Conservation (phyloP, 2,797 vertebrate genomes). For the Chaenodraco wilsoni region DNA sequence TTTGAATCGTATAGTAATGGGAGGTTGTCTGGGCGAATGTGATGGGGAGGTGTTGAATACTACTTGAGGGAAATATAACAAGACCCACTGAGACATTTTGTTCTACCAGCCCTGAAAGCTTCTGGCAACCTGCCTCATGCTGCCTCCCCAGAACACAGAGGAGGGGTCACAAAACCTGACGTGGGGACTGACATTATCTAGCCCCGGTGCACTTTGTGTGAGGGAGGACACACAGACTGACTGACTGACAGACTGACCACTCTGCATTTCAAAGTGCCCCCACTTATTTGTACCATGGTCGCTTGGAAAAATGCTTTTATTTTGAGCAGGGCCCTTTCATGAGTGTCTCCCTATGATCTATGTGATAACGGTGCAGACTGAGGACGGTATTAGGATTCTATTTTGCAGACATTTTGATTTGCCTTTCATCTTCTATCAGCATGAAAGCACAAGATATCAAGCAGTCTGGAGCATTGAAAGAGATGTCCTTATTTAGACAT, state of each 20-base stretch:
- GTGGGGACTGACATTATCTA: constrained; percentile 61
- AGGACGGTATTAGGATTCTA: constrained; percentile 54
- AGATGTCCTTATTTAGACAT: constrained; percentile 58
- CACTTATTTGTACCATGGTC: constrained; percentile 50
- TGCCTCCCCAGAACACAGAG: constrained; percentile 48
- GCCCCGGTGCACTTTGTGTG: constrained; percentile 43
- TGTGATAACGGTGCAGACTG: constrained; percentile 53
- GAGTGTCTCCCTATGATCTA: constrained; percentile 62
- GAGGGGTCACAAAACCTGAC: constrained; percentile 53
- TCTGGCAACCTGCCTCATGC: constrained; percentile 64
- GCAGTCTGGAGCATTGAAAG: constrained; percentile 50
- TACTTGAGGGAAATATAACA: constrained; percentile 75
- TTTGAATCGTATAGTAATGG: constrained; percentile 83
- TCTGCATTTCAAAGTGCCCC: constrained; percentile 75
- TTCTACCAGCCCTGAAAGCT: constrained; percentile 67
- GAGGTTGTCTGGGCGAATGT: constrained; percentile 77
- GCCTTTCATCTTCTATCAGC: constrained; percentile 71
- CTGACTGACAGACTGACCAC: constrained; percentile 37
- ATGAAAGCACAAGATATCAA: constrained; percentile 59
- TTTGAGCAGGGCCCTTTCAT: constrained; percentile 51
- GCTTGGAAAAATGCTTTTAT: constrained; percentile 49
- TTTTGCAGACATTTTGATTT: constrained; percentile 58
- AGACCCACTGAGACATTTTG: constrained; percentile 69
- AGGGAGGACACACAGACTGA: constrained; percentile 46
- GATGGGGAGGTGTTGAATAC: constrained; percentile 87